Conservation (phyloP, 2,113 vertebrate species). For the Meriones unguiculatus region DNA sequence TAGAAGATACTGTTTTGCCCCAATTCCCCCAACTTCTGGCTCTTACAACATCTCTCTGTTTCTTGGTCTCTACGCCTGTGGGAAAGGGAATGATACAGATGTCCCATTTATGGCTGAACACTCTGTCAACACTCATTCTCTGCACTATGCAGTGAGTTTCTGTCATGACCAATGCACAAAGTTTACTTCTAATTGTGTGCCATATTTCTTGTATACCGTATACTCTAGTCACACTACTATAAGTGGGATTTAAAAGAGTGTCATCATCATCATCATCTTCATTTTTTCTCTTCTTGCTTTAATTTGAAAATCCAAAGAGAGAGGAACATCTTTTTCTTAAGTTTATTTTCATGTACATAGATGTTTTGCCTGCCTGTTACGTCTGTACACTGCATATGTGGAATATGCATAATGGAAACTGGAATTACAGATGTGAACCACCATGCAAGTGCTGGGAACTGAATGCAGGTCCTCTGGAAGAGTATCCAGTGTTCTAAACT, state of each 20-base stretch:
- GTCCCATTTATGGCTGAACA: neutral
- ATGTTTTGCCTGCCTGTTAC: neutral
- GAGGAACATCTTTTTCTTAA: neutral
- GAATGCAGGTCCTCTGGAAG: neutral
- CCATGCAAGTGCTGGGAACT: neutral
- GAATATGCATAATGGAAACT: neutral
- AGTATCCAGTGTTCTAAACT: neutral
- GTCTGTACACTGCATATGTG: neutral
- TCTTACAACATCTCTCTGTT: neutral
- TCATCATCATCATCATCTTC: neutral
- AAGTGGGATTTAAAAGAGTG: neutral
- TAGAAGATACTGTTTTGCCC: neutral
- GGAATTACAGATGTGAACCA: neutral
- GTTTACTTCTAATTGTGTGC: neutral
- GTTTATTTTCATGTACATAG: neutral
- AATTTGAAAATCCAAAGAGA: neutral
- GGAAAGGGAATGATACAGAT: neutral
- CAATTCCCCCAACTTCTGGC: neutral
- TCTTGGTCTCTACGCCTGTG: neutral
- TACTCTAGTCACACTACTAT: neutral
- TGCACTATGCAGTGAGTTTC: neutral
- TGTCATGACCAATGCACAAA: neutral
- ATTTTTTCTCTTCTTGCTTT: conserved; percentile 14
- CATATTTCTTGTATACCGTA: neutral
- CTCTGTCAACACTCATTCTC: neutral